Base-by-base conservation (phyloP, 2,888 invertebrate genomes). In the Pristionchus arcanus region DNA sequence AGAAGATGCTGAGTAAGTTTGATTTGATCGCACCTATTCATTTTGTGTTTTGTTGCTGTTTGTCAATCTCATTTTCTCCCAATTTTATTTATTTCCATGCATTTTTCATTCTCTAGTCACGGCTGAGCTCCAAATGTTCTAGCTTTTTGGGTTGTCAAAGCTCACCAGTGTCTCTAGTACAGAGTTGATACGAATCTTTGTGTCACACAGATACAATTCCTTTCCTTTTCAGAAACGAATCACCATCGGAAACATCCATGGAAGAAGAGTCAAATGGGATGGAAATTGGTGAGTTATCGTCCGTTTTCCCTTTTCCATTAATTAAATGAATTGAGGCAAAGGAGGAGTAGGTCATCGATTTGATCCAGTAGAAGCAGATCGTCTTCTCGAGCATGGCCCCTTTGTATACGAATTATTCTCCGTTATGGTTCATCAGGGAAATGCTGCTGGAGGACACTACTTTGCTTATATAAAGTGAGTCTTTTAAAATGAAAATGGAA, bases 381-480 rank as follows among this genome's bases (percentile, higher is more conserved):
- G 49, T 66, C 87, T 87, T 9, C 53, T 87, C 5, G 42, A 87
- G 87, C 68, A 68, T 90, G 97, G 97, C 2, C 97, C 97, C 0
- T 97, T 97, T 95, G 96, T 97, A 83, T 98, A 98, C 95, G 97
- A 98, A 95, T 96, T 98, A 63, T 98, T 97, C 95, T 97, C 97
- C 31, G 97, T 98, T 92, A 97, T 98, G 97, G 97, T 98, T 90
- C 98, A 98, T 96, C 97, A 97, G 42, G 98, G 98, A 21, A 97
- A 97, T 95, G 97, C 98, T 0, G 97, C 97, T 31, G 97, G 97
- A 42, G 98, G 98, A 1, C 98, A 98, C 96, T 98, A 98, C 95
- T 98, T 97, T 95, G 98, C 97, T 2, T 98, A 97, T 94, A 97
- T 98, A 91, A 97, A 97, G 96, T 96, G 92, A 95, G 97, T 68